Base-by-base conservation (phyloP, 2,113 vertebrate species). In the Rhineura floridana region DNA sequence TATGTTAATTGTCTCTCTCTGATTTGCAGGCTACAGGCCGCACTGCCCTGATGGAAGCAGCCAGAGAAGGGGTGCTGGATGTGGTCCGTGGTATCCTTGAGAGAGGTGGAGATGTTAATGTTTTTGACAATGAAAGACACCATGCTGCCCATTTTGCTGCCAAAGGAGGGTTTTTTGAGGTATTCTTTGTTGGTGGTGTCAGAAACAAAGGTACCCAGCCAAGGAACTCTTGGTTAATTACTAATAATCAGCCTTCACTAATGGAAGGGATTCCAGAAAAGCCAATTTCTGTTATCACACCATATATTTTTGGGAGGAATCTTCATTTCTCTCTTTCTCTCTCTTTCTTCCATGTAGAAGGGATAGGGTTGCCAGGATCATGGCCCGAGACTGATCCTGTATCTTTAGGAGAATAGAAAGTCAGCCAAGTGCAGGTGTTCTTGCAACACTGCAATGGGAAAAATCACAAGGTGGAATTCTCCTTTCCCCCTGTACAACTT, bases 71-170 rank as follows among this genome's bases (percentile, higher is more conserved):
- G 0, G 97, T 90, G 5, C 3, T 96, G 11, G 96, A 96, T 33
- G 87, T 99, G 2, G 98, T 98, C 2, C 96, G 95, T 67, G 96
- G 65, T 10, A 97, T 99, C 59, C 96, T 99, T 2, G 96, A 93
- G 91, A 97, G 87, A 93, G 98, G 98, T 48, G 98, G 94, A 0
- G 93, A 98, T 25, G 97, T 98, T 48, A 98, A 97, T 36, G 25
- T 94, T 0, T 89, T 97, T 84, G 98, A 99, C 95, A 93, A 92
- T 0, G 97, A 97, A 2, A 95, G 96, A 88, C 93, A 96, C 89
- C 95, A 96, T 0, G 98, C 98, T 4, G 97, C 97, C 2, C 99
- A 99, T 95, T 98, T 98, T 4, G 98, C 98, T 13, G 98, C 98
- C 87, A 97, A 97, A 97, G 97, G 98, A 80, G 98, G 98, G 84